A percentile compares a stretch with the other conserved stretches of the same genome.
These are phyloP conservation scores for Lampropteryx suffumata DNA, from an alignment of 2,888 invertebrate genomes.

Conservation along the genomic window DNA sequence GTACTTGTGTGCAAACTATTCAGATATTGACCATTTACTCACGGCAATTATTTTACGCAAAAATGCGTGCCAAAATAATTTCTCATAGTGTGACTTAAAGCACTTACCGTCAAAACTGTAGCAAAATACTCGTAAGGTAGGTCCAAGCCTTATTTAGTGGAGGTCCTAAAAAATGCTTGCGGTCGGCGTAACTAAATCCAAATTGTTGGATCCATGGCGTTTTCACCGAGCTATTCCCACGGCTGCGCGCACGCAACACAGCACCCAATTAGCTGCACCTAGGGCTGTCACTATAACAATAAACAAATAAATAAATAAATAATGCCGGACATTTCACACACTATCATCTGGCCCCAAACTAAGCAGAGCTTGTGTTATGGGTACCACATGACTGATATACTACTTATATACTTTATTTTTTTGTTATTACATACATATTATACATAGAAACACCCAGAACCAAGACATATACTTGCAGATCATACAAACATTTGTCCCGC, in stretches of 20 bases:
- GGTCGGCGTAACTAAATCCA: conserved; percentile 60
- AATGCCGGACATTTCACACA: no score
- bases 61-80: conserved; percentile 24
- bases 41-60: conserved; percentile 9
- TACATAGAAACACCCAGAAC: no score
- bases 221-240: conserved; percentile 72
- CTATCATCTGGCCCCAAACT: no score
- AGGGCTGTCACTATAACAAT: conserved; percentile 30
- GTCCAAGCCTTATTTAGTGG: no score
- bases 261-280: conserved; percentile 49
- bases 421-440: no score
- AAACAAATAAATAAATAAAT: no score
- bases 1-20: no score
- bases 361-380: no score
- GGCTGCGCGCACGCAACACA: conserved; percentile 68
- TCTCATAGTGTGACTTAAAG: conserved; percentile 30
- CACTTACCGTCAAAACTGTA: conserved; percentile 32
- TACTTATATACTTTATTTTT: no score
- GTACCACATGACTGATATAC: no score
- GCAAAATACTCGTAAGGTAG: conserved; percentile 29
- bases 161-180: conserved; percentile 36
- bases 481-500: no score
- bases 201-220: conserved; percentile 57
- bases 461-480: no score
- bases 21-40: conserved; percentile 1